These are phyloP conservation scores for Monodelphis domestica DNA, from an alignment of 2,797 vertebrate genomes.

Conservation along the genomic window DNA sequence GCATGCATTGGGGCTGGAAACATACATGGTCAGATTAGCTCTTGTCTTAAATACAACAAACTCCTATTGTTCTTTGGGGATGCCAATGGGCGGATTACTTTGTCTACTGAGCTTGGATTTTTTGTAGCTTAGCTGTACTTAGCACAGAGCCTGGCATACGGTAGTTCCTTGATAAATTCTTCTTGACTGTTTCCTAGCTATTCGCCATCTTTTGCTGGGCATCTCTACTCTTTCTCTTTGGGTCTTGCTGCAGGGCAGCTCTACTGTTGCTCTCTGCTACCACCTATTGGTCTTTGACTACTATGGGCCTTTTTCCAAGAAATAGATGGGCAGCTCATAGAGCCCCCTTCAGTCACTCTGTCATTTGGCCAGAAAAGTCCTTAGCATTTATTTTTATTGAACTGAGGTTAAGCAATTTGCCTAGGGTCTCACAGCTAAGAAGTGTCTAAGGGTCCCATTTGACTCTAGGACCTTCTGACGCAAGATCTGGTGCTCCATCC, in stretches of 20 bases:
- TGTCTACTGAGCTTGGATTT: background rate
- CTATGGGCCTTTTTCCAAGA: background rate
- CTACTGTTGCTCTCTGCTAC: background rate
- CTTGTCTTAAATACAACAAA: background rate
- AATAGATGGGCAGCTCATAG: background rate
- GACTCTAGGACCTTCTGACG: no score
- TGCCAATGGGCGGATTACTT: background rate
- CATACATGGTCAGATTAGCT: background rate
- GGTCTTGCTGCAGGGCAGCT: background rate
- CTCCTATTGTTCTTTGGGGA: background rate
- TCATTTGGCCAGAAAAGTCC: background rate
- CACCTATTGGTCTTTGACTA: background rate
- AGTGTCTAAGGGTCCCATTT: no score
- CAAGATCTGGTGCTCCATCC: no score
- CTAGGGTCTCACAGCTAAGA: no score
- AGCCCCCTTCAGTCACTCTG: background rate
- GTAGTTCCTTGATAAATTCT: background rate
- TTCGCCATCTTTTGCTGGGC: background rate
- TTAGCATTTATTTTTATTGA: background rate
- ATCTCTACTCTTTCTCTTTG: background rate
- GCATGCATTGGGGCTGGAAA: background rate
- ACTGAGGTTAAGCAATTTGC: no score
- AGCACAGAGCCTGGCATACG: background rate
- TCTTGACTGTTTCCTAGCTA: background rate
- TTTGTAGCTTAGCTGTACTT: background rate